phyloP scores from a whole-genome alignment of 2,113 vertebrate species.

The Forbesichthys papilliferus region DNA sequence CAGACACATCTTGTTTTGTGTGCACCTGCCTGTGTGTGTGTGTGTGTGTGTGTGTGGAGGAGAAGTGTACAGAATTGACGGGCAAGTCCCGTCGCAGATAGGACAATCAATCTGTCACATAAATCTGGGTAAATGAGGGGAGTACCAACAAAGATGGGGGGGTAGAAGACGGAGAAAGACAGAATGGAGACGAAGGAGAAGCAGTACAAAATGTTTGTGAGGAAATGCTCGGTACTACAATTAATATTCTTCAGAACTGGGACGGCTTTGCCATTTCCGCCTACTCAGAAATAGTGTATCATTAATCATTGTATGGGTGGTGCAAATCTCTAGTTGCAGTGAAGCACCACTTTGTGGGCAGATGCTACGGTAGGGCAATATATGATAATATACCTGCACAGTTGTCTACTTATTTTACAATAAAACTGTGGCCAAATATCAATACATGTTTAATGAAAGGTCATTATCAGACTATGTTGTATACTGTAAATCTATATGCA shows the following conservation, averaged over 20 bases:
- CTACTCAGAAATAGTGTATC: constrained; percentile 22
- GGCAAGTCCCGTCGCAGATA: constrained; percentile 3
- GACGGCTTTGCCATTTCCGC: constrained; percentile 17
- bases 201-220: constrained; percentile 23
- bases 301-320: constrained; percentile 36
- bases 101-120: constrained; percentile 48
- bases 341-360: constrained; percentile 11
- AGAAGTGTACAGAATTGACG: constrained; percentile 10
- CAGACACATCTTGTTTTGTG: not conserved
- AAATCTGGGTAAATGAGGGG: constrained; percentile 13
- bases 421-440: no score
- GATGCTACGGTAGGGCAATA: not conserved
- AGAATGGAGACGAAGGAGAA: constrained; percentile 9
- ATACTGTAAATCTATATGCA: no score
- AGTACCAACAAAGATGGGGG: not conserved
- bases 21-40: not conserved
- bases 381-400: no score
- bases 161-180: not conserved
- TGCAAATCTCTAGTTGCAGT: not conserved
- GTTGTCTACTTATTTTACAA: no score
- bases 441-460: no score
- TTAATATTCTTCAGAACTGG: constrained; percentile 44
- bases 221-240: constrained; percentile 22
- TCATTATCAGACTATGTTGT: no score
- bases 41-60: not conserved